Base-by-base conservation (phyloP, 2,797 vertebrate species). In the Xyrichtys novacula region DNA sequence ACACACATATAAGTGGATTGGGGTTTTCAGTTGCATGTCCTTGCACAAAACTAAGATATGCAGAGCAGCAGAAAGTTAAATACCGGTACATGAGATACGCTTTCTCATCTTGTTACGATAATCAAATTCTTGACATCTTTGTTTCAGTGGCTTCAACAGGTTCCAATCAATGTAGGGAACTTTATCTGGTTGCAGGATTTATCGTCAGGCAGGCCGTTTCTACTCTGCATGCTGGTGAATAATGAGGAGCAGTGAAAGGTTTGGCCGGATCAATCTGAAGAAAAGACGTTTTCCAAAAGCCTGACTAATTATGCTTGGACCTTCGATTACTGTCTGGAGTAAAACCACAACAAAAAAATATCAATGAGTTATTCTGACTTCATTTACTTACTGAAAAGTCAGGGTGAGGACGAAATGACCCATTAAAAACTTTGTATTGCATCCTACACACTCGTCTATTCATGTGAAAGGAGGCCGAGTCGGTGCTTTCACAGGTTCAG, bases 241-340 rank as follows among this genome's bases (percentile, higher is more conserved):
- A 90, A 85, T 84, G 84, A 85, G 84, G 70, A 76, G 74, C 77
- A 50, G 53, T 12, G 56, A 72, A 85, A 84, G 68, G 66, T 89
- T 90, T 79, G 80, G 50, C 68, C 20, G 31, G 80, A 87, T 86
- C 87, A 87, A 88, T 91, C 76, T 62, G 61, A 67, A 76, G 56
- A 82, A 85, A 77, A 75, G 75, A 84, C 56, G 40, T 80, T 90
- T 80, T 79, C 74, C 75, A 74, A 88, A 84, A 78, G 77, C 71
- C 70, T 65, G 68, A 78, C 73, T 87, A 91, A 92, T 91, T 88
- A 80, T 60, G 42, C 70, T 62, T 77, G 64, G 53, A 74, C 80
- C 70, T 93, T 91, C 82, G 70, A 90, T 92, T 91, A 88, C 71
- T 65, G 83, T 90, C 81, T 70, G 63, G 69, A 67, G 83, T 63